These are phyloP conservation scores for Oscarella lobularis DNA, from an alignment of 37 sponge, comb jelly and placozoan species.

Conservation along the genomic window DNA sequence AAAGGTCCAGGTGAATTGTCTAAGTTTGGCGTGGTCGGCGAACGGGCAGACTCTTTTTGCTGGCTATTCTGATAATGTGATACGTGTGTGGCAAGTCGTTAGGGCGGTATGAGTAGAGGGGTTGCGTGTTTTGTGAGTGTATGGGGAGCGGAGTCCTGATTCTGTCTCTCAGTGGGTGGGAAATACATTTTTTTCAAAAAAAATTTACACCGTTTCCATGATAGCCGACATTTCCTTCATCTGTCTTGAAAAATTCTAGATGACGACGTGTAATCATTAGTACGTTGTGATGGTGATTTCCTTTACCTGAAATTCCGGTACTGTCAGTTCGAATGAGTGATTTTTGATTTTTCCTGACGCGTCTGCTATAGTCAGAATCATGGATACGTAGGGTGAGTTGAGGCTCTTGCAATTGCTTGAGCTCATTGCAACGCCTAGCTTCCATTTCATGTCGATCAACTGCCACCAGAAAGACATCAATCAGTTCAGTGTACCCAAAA, in stretches of 20 bases:
- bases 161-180: too few species aligned
- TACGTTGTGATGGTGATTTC: background rate
- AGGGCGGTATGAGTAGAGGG: too few species aligned
- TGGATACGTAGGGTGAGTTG: conserved; percentile 50
- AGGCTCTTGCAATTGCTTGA: conserved; percentile 47
- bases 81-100: conserved; percentile 85
- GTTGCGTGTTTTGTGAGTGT: conserved; percentile 14
- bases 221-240: conserved; percentile 60
- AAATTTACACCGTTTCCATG: conserved; percentile 43
- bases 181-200: too few species aligned
- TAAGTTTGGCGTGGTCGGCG: conserved; percentile 85
- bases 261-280: background rate
- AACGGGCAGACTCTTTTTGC: conserved; percentile 98
- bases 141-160: background rate
- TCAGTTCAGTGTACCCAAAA: background rate
- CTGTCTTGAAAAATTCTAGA: conserved; percentile 63
- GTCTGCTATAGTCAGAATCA: conserved; percentile 34
- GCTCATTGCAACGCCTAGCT: conserved; percentile 75
- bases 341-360: conserved; percentile 7
- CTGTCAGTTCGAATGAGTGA: conserved; percentile 41
- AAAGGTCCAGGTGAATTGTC: conserved; percentile 45
- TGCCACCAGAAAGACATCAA: conserved; percentile 3
- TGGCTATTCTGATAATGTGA: conserved; percentile 90
- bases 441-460: conserved; percentile 72
- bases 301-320: conserved; percentile 52